Percentiles rank a stretch among this genome's conserved stretches.
Evolutionary conservation across 2,888 invertebrate species (phyloP).

Genomic region (Alitta virens): DNA sequence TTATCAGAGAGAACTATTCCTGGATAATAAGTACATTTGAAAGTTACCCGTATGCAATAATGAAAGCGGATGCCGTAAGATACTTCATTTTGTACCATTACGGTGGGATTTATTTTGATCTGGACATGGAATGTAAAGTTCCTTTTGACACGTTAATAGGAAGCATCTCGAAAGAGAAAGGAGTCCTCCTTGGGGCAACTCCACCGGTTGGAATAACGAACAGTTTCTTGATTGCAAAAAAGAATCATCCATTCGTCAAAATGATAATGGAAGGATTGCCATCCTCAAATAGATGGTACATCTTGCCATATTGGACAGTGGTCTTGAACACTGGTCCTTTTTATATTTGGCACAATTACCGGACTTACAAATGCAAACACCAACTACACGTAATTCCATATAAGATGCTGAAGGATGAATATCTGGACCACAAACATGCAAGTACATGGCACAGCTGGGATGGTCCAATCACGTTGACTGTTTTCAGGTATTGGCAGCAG

Average conservation of each 20-base stretch:
- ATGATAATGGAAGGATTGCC: neutral
- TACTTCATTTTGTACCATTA: neutral
- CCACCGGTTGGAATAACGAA: neutral
- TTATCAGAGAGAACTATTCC: neutral
- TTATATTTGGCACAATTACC: neutral
- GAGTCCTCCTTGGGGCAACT: neutral
- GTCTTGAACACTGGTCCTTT: neutral
- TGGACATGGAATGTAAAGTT: slow-evolving; percentile 1
- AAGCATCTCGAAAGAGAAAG: neutral
- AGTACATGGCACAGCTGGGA: neutral
- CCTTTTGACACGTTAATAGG: neutral
- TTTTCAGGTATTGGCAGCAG: too few species aligned
- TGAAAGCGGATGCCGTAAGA: neutral
- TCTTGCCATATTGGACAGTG: neutral
- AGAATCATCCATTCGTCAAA: neutral
- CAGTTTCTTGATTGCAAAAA: neutral
- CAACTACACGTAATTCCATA: neutral
- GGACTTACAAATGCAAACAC: neutral
- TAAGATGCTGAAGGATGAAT: neutral
- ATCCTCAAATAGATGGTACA: neutral
- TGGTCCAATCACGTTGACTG: neutral
- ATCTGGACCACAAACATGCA: neutral
- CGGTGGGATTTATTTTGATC: slow-evolving; percentile 1
- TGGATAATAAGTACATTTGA: neutral
- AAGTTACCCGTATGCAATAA: neutral